Percentiles rank a stretch among this genome's conserved stretches.
These are phyloP conservation scores for Galeopsomyia nigrocyanea DNA, from an alignment of 2,888 invertebrate genomes.

Conservation along the genomic window DNA sequence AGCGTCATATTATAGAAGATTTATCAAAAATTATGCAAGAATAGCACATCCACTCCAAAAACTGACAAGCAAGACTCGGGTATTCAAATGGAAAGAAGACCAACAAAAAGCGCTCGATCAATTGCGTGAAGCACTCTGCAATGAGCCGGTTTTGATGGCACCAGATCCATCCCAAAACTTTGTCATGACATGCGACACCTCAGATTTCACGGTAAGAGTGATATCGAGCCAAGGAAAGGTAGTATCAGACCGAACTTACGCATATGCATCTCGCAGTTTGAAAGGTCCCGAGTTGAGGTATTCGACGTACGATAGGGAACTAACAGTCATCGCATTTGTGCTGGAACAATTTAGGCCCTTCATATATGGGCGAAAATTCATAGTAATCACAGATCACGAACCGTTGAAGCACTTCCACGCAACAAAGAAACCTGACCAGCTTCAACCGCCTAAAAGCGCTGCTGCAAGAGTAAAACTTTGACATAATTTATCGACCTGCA, in stretches of 20 bases:
- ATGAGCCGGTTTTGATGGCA: constrained; percentile 28
- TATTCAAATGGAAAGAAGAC: not conserved
- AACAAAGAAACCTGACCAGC: constrained; percentile 19
- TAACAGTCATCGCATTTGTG: no score
- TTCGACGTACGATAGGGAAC: no score
- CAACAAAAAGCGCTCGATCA: constrained; percentile 41
- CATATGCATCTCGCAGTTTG: no score
- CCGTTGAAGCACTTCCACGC: constrained; percentile 42
- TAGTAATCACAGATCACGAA: constrained; percentile 42
- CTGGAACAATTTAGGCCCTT: no score
- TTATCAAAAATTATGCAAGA: constrained; percentile 37
- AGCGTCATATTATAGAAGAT: constrained; percentile 44
- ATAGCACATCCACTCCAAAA: constrained; percentile 36
- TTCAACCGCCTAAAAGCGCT: constrained; percentile 30
- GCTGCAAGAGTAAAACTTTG: constrained; percentile 33
- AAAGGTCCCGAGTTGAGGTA: no score
- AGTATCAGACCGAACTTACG: no score
- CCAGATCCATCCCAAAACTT: constrained; percentile 36
- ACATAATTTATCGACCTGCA: constrained; percentile 37
- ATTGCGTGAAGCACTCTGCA: constrained; percentile 44
- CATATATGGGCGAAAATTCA: no score
- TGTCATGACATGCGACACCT: constrained; percentile 43
- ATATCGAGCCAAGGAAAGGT: no score
- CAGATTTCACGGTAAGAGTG: constrained; percentile 30
- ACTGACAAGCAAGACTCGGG: not conserved